Evolutionary conservation across 2,113 vertebrate genomes (phyloP), one percentile per base, ranked within the genome.

Genomic region (Cebus imitator): DNA sequence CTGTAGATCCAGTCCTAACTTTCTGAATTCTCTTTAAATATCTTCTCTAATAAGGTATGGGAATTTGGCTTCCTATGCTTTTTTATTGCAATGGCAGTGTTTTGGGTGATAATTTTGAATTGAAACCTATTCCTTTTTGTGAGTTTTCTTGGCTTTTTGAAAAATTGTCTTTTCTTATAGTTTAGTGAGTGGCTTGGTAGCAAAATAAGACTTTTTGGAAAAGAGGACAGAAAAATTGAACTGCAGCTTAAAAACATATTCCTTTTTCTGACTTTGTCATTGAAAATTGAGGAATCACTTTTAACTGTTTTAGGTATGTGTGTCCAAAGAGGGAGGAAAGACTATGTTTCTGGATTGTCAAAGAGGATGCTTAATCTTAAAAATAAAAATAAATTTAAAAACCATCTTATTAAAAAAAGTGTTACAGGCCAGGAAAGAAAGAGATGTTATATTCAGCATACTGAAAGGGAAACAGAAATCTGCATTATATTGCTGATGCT

Each of bases 351-450:
- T 0, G 11, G 11, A 64, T 90, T 96, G 95, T 96, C 87, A 87
- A 30, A 91, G 80, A 91, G 90, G 76, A 94, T 96, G 84, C 87
- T 95, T 95, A 93, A 97, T 96, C 97, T 97, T 96, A 92, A 97
- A 94, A 97, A 97, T 95, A 97, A 97, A 97, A 87, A 57, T 76
- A 92, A 95, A 91, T 94, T 66, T 32, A 94, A 52, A 96, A 93
- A 90, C 78, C 89, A 57, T 90, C 81, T 86, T 94, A 58, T 90
- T 64, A 64, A 30, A 64, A 64, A 30, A 64, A 14, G 14, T 2
- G 27, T 30, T 61, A 30, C 27, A 64, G 27, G 11, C 12, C 61
- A 73, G 72, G 37, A 73, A 18, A 73, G 21, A 73, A 13, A 40
- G n/a, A 8, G 68, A n/a, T 70, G 18, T 37, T 70, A n/a, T 37